Base-by-base conservation (phyloP, 2,888 invertebrate species). In the Lithophane leautieri region DNA sequence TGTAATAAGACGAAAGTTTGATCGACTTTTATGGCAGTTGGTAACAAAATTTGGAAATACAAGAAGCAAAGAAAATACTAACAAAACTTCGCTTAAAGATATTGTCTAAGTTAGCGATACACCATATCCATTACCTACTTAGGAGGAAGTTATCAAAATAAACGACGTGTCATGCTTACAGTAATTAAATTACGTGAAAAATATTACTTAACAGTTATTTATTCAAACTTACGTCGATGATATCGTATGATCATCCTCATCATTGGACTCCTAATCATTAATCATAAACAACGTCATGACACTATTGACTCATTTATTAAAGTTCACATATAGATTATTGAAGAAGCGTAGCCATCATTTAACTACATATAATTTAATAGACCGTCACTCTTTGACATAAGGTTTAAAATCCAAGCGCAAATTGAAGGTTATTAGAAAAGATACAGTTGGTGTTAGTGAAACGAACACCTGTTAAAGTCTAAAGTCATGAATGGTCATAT, bases 251-350 rank as follows among this genome's bases (percentile, higher is more conserved):
- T 68, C 65, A 67, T 74, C 60, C 34, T 76, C 34, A 66, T 66
- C 52, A 56, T 72, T 81, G 16, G 14, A 52, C n/a, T 65, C 6
- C 50, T 52, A 65, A 79, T 73, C 67, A 68, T 80, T 58, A 74
- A 85, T 80, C 83, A 79, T 56, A 28, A 40, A 71, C 61, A 62
- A 68, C 56, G 42, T 65, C 19, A 54, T 76, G 62, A 73, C 70
- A 71, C 50, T 78, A 80, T 71, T 68, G 67, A 76, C 71, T 79
- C 63, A 78, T 78, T 69, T 62, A 70, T 73, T 73, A 75, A 61
- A 71, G 56, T 60, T 81, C 63, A 68, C n/a, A n/a, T n/a, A n/a
- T n/a, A 42, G 22, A 50, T 60, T 50, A 66, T 58, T 78, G 22
- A 61, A 72, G 52, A 62, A 65, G n/a, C 16, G 1, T 63, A 40